These are phyloP conservation scores for Boulengeromyrus knoepffleri DNA, from an alignment of 2,113 vertebrate species.

Conservation along the genomic window DNA sequence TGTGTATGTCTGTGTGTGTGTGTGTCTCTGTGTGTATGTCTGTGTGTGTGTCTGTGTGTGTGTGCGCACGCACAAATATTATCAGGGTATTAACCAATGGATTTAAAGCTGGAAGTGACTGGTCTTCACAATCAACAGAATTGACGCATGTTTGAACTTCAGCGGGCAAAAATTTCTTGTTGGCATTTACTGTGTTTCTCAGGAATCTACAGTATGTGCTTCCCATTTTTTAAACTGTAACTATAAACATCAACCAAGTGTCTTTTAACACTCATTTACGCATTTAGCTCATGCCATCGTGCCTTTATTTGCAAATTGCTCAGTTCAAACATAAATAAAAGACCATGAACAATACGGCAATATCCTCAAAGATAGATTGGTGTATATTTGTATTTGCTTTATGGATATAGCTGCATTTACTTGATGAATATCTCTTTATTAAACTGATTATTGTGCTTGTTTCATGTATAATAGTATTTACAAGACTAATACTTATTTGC, in stretches of 20 bases:
- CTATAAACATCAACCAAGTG: not conserved
- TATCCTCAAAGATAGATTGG: not conserved
- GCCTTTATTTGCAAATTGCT: not conserved
- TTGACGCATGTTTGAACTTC: not conserved
- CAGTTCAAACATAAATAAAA: not conserved
- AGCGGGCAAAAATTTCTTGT: not conserved
- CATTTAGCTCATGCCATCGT: not conserved
- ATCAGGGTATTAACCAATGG: not conserved
- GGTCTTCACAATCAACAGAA: not conserved
- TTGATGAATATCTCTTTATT: not conserved
- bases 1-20: too few relatives aligned
- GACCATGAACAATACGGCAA: not conserved
- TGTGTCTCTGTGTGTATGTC: too few relatives aligned
- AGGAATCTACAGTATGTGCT: not conserved
- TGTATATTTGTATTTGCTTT: not conserved
- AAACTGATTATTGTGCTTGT: not conserved
- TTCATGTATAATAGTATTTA: not conserved
- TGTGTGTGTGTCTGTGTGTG: too few relatives aligned
- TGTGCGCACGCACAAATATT: not conserved
- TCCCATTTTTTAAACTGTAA: not conserved
- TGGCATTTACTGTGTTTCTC: not conserved
- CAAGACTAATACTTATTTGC: not conserved
- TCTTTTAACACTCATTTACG: not conserved
- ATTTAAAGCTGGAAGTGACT: not conserved
- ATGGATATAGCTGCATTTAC: not conserved